These are phyloP conservation scores for Tamandua tetradactyla DNA, from an alignment of 2,797 vertebrate genomes.

Conservation along the genomic window DNA sequence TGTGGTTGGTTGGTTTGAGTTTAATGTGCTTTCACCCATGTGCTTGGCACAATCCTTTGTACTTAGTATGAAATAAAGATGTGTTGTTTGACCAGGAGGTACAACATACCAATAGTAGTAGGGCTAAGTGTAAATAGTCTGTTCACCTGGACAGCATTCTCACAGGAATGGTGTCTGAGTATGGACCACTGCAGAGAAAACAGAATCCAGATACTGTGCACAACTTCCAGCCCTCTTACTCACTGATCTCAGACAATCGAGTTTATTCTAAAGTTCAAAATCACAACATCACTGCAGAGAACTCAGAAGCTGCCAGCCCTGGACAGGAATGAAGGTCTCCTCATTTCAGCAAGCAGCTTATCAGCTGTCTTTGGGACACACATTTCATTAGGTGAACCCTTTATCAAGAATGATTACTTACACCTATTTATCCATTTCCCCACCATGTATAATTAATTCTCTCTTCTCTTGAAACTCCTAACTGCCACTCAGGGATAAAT, in stretches of 20 bases:
- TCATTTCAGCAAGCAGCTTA: neutral
- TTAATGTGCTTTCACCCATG: neutral
- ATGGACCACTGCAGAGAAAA: neutral
- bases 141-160: neutral
- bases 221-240: neutral
- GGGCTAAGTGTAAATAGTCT: neutral
- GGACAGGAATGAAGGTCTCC: neutral
- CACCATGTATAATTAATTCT: neutral
- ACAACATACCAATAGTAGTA: neutral
- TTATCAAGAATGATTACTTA: conserved; percentile 38
- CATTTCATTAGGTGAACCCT: neutral
- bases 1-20: neutral
- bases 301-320: neutral
- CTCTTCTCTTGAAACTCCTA: conserved; percentile 51
- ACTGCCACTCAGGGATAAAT: conserved; percentile 37
- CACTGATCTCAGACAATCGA: neutral
- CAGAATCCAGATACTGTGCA: neutral
- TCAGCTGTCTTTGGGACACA: neutral
- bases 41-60: neutral
- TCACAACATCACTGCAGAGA: too few relatives aligned
- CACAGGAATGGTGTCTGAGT: neutral
- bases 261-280: neutral
- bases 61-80: neutral
- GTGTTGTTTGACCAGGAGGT: neutral
- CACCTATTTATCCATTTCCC: conserved; percentile 33